phyloP scores from a whole-genome alignment of 2,797 vertebrate genomes.

The Carcharodon carcharias region DNA sequence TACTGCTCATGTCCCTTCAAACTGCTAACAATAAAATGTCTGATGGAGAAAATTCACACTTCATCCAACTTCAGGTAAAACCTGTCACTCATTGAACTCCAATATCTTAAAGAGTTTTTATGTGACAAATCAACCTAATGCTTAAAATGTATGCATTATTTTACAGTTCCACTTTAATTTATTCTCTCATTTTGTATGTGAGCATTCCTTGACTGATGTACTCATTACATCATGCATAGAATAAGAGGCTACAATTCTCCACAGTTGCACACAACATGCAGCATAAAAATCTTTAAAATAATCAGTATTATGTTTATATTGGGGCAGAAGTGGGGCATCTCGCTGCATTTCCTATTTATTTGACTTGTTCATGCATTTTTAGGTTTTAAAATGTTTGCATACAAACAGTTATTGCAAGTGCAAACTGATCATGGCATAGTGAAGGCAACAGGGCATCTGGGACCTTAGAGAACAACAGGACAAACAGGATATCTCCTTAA shows the following conservation, averaged over 20 bases:
- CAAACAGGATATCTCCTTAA: neutral
- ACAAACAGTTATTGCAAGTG: neutral
- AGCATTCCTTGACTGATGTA: neutral
- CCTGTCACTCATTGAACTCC: neutral
- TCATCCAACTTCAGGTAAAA: neutral
- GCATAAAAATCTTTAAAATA: neutral
- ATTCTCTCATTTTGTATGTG: neutral
- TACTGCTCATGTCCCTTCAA: neutral
- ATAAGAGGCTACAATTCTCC: neutral
- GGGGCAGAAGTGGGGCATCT: neutral
- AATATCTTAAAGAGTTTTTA: neutral
- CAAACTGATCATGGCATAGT: no score
- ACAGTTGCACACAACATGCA: neutral
- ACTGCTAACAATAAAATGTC: neutral
- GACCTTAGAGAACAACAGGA: neutral
- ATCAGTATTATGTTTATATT: neutral
- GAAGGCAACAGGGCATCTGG: neutral
- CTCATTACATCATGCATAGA: neutral
- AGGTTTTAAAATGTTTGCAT: neutral
- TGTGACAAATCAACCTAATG: neutral
- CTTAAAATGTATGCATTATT: neutral
- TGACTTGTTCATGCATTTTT: neutral
- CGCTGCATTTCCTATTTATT: neutral
- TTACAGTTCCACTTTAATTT: neutral
- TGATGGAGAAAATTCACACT: neutral